phyloP scores from a whole-genome alignment of 2,888 invertebrate genomes.

The Rhingia rostrata region DNA sequence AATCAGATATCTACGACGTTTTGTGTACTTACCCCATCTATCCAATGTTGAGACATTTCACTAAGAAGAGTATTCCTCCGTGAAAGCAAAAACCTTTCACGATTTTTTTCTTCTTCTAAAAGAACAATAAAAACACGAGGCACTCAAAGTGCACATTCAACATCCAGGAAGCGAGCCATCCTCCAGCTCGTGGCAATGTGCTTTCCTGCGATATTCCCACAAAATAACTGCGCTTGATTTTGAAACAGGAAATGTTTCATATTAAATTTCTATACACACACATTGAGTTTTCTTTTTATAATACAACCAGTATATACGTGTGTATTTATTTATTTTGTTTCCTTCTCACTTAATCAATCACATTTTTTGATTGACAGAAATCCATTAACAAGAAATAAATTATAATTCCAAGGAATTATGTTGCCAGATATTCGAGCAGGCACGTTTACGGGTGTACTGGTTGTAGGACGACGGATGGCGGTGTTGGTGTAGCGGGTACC shows the following conservation, averaged over 20 bases:
- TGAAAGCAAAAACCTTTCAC: too few species aligned
- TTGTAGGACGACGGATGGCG: constrained; percentile 32
- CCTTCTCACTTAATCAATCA: constrained; percentile 75
- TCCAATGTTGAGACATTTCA: too few species aligned
- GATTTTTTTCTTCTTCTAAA: too few species aligned
- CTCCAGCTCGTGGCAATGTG: background rate
- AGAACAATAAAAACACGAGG: too few species aligned
- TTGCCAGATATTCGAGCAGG: constrained; percentile 68
- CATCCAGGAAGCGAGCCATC: constrained; percentile 13
- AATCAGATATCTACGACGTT: too few species aligned
- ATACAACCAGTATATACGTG: constrained; percentile 38
- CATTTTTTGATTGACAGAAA: constrained; percentile 74
- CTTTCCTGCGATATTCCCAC: constrained; percentile 4
- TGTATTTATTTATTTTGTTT: constrained; percentile 64
- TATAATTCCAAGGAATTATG: constrained; percentile 74
- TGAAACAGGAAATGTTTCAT: constrained; percentile 63
- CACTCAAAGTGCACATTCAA: too few species aligned
- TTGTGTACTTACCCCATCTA: too few species aligned
- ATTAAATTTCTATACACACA: constrained; percentile 53
- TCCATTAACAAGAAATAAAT: constrained; percentile 75
- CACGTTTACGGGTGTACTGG: constrained; percentile 49
- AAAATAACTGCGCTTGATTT: constrained; percentile 37
- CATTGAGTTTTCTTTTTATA: constrained; percentile 64
- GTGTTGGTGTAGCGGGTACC: constrained; percentile 36
- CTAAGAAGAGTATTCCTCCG: too few species aligned